Evolutionary conservation across 2,797 vertebrate genomes (phyloP), one percentile per base, ranked within the genome.

Genomic region (Capromys pilorides): DNA sequence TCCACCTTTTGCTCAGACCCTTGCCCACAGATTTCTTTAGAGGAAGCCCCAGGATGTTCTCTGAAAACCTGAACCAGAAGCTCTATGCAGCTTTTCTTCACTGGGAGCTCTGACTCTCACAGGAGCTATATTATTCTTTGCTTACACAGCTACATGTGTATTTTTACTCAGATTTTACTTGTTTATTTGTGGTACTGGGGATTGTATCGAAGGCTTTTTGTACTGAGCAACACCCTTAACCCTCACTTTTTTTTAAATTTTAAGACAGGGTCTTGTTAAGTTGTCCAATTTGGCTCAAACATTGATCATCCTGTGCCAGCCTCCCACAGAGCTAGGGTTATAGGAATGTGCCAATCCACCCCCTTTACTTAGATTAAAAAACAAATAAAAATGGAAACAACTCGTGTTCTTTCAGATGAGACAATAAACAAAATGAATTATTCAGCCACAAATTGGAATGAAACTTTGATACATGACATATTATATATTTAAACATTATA

Each of bases 361-460:
- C 41, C 28, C 6, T 13, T 77, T 49, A 77, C 28, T 49, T 45
- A 61, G 24, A 62, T 31, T 94, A 92, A 92, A 86, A 85, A 78
- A 79, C 12, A 92, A 71, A n/a, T 66, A 86, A 89, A 73, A 62
- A 21, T 36, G 90, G 79, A 95, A 94, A 90, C 10, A 92, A 87
- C 13, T 8, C 19, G 49, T 79, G 21, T 54, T 21, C 3, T 1
- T 45, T 54, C 24, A 94, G 75, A 89, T 86, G 61, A 75, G 79
- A 24, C 13, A 88, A 78, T 18, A 81, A 77, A 88, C 2, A 85
- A 69, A 33, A 33, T 66, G 26, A 13, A 84, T 54, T 90, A 92
- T 39, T 93, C n/a, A 75, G 31, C 41, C 24, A 88, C 31, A 81
- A 41, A 93, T 67, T 57, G 39, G 26, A 85, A 88, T 61, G 67